phyloP scores from a whole-genome alignment of 2,113 vertebrate genomes.

The Gallinago undulata region DNA sequence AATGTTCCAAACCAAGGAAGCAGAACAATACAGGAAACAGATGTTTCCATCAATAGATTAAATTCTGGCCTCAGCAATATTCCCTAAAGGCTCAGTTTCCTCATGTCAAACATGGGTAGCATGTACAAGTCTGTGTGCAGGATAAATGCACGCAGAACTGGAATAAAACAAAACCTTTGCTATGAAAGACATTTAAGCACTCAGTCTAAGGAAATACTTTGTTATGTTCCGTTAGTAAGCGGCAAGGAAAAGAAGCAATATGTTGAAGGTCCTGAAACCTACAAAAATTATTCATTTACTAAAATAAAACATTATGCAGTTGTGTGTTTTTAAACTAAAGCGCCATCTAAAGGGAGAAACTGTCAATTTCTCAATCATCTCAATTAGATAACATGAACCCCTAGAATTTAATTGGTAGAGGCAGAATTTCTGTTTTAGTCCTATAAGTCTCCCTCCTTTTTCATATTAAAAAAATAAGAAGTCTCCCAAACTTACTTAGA shows the following conservation, averaged over 20 bases:
- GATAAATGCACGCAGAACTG: background rate
- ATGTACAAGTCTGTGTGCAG: background rate
- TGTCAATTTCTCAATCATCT: background rate
- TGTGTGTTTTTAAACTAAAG: background rate
- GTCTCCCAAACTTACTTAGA: slow-evolving; percentile 80
- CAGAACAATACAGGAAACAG: slow-evolving; percentile 47
- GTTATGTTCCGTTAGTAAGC: background rate
- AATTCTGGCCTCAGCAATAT: background rate
- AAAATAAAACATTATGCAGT: background rate
- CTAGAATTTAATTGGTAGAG: background rate
- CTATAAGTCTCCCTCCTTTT: background rate
- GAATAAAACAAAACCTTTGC: background rate
- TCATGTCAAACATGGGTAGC: background rate
- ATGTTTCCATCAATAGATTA: slow-evolving; percentile 43
- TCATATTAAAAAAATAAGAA: background rate
- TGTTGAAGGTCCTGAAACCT: background rate
- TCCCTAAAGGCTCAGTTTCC: slow-evolving; percentile 7
- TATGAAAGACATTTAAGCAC: background rate
- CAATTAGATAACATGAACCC: background rate
- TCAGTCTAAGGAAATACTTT: background rate
- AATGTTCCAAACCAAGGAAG: slow-evolving; percentile 46
- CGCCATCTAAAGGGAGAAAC: background rate
- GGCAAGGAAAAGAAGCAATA: background rate
- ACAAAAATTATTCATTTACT: background rate
- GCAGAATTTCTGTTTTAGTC: background rate